Conservation (phyloP, 2,888 invertebrate species). For the Clistopyga incitator region DNA sequence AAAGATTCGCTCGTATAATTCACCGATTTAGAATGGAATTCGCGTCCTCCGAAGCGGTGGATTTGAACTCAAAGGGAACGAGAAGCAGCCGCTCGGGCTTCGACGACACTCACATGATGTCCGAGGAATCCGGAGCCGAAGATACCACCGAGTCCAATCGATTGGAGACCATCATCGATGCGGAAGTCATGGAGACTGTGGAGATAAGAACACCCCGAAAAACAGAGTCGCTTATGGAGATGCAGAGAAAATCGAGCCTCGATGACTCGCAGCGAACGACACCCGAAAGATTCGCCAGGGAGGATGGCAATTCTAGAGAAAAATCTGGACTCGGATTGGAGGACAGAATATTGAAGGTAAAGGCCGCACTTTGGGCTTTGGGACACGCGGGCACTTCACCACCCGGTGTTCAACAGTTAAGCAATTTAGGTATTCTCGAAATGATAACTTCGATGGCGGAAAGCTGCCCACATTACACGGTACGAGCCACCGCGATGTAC, state of each 20-base stretch:
- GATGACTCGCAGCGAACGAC: conserved; percentile 81
- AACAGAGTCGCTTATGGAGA: conserved; percentile 75
- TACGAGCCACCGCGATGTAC: conserved; percentile 95
- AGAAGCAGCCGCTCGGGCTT: conserved; percentile 71
- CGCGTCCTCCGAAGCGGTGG: conserved; percentile 70
- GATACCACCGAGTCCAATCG: conserved; percentile 76
- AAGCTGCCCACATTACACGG: conserved; percentile 92
- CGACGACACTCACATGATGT: conserved; percentile 75
- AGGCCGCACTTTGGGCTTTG: conserved; percentile 95
- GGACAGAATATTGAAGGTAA: conserved; percentile 88
- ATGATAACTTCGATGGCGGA: conserved; percentile 89
- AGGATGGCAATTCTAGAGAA: conserved; percentile 74
- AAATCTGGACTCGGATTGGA: conserved; percentile 73
- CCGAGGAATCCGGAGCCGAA: conserved; percentile 77
- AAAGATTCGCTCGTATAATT: conserved; percentile 84
- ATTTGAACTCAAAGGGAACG: conserved; percentile 73
- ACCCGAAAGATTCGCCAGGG: conserved; percentile 74
- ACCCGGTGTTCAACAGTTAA: conserved; percentile 91
- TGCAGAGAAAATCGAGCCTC: conserved; percentile 78
- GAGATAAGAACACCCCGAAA: conserved; percentile 71
- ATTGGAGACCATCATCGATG: conserved; percentile 82
- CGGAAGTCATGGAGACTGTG: conserved; percentile 76
- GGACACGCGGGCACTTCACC: conserved; percentile 93
- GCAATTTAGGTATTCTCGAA: conserved; percentile 86
- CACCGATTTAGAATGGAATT: conserved; percentile 79